These are phyloP conservation scores for Heterotis niloticus DNA, from an alignment of 2,113 vertebrate genomes.

Conservation along the genomic window DNA sequence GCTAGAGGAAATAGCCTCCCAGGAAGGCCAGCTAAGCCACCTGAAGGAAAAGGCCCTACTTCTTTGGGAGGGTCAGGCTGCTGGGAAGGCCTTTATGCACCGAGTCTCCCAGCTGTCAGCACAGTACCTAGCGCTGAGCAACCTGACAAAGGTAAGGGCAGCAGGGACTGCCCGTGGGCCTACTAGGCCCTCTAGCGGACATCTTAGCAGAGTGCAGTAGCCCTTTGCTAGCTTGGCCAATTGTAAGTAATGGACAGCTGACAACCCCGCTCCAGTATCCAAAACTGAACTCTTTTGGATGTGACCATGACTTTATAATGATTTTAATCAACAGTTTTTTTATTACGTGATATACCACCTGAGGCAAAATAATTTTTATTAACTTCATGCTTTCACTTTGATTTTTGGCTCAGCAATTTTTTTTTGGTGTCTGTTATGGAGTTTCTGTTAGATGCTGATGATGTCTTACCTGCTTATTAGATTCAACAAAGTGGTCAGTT, in stretches of 20 bases:
- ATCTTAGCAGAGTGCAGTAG: not conserved
- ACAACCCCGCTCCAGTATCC: too few species aligned
- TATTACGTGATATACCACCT: not conserved
- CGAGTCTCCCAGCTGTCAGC: conserved; percentile 93
- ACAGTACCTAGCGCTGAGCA: conserved; percentile 90
- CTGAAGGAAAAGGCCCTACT: conserved; percentile 90
- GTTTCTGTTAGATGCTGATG: not conserved
- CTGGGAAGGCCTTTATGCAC: conserved; percentile 91
- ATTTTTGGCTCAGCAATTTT: not conserved
- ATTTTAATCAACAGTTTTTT: too few species aligned
- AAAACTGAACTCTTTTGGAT: too few species aligned
- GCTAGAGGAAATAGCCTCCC: conserved; percentile 88
- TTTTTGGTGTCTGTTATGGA: not conserved
- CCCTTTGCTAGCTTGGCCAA: not conserved
- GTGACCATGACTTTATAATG: too few species aligned
- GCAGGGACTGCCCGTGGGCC: not conserved
- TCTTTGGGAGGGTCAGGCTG: conserved; percentile 92
- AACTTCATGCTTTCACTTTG: not conserved
- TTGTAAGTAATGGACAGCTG: too few species aligned
- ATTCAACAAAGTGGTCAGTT: not conserved
- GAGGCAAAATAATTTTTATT: not conserved
- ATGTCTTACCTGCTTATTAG: conserved; percentile 1
- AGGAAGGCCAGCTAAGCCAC: conserved; percentile 81
- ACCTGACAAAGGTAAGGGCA: conserved; percentile 89
- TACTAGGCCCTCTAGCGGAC: not conserved